Evolutionary conservation across 2,888 invertebrate species (phyloP), one percentile per base, ranked within the genome.

Genomic region (Macrophya annulata): DNA sequence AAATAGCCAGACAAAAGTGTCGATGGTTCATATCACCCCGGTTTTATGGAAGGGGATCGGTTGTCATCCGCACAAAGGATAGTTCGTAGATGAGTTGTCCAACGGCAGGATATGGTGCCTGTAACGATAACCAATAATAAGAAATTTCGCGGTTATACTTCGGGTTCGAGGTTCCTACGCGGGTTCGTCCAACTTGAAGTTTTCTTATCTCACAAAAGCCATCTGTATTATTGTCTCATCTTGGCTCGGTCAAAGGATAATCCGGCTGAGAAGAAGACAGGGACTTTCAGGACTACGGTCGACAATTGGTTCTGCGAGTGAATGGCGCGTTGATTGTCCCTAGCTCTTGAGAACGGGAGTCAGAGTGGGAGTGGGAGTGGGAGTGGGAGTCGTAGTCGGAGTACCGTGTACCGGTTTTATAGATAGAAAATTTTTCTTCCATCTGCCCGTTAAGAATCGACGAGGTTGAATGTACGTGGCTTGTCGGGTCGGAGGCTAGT

Each of bases 241-340:
- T 88, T 85, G 88, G 88, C 87, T 87, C 88, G 89, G 89, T 91
- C 91, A 91, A 91, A 91, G 90, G 91, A 91, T 91, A 91, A 91
- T 90, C 91, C 89, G 86, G 68, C 83, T 68, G 83, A 68, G 83
- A 83, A 83, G 83, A 83, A 83, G 71, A 83, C 83, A 83, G 83
- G 62, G 83, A 83, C 83, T 68, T 83, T 59, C 83, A 71, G 68
- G 83, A 51, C 83, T 43, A 40, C 62, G 89, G 89, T 89, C 88
- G 89, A 88, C 89, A 89, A 91, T 90, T 89, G 90, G 88, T 88
- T 88, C 86, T 71, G 68, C 83, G 87, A 89, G 87, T 87, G 88
- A 84, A 88, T 87, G 86, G 85, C 74, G 88, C 86, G 87, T 88
- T 88, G 90, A 90, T 90, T 88, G 89, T 89, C 87, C 88, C 71